phyloP scores from a whole-genome alignment of 2,797 vertebrate genomes.

The Pangasius sanitwongsei region DNA sequence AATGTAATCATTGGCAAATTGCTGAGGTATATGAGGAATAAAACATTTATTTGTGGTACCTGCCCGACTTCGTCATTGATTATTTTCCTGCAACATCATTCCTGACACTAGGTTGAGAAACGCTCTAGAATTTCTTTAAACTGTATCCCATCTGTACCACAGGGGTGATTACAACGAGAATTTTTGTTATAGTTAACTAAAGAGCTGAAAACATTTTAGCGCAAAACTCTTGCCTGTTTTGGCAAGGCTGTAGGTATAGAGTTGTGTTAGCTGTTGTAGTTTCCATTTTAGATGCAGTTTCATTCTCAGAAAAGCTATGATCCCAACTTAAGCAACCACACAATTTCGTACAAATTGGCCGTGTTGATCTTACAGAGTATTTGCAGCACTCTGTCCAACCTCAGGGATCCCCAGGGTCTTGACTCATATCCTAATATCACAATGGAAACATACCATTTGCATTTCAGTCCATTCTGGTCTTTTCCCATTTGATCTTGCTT shows the following conservation, averaged over 20 bases:
- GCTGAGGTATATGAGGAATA: neutral
- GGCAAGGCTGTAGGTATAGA: neutral
- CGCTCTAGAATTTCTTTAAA: too few relatives aligned
- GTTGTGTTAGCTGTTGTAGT: neutral
- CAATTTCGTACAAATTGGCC: neutral
- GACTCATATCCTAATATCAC: neutral
- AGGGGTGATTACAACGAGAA: neutral
- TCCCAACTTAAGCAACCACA: neutral
- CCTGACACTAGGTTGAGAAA: too few relatives aligned
- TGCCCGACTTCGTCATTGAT: too few relatives aligned
- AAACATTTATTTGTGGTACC: neutral
- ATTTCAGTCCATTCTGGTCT: constrained; percentile 23
- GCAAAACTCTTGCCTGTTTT: neutral
- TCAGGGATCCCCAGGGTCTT: too few relatives aligned
- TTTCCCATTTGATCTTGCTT: constrained; percentile 39
- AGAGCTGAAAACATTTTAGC: too few relatives aligned
- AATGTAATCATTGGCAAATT: neutral
- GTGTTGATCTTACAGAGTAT: neutral
- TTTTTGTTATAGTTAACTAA: too few relatives aligned
- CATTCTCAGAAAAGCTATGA: neutral
- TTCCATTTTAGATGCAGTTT: neutral
- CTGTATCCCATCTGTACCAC: neutral
- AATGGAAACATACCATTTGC: constrained; percentile 10
- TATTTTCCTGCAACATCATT: too few relatives aligned
- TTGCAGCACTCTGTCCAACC: neutral